Percentiles rank a stretch among this genome's conserved stretches.
Evolutionary conservation across 2,888 invertebrate species (phyloP).

Genomic region (Myopa tessellatipennis): DNA sequence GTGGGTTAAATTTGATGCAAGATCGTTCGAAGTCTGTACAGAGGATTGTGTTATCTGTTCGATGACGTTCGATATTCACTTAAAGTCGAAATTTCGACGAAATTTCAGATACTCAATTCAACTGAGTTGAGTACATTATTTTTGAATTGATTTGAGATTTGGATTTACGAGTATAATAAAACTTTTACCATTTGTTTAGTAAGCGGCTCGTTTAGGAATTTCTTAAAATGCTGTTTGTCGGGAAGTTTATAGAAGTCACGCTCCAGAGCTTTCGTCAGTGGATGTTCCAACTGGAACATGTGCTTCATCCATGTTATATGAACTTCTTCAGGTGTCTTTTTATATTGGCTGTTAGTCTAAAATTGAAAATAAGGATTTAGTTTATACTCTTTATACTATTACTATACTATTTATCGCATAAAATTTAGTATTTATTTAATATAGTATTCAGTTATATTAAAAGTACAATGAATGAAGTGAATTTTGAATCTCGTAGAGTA

Average conservation of each 20-base stretch:
- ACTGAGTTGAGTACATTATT: no score
- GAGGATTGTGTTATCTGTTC: no score
- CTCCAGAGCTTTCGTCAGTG: constrained; percentile 15
- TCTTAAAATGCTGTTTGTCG: neutral
- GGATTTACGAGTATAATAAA: neutral
- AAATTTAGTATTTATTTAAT: no score
- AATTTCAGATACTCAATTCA: no score
- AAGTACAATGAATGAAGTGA: neutral
- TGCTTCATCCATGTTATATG: constrained; percentile 41
- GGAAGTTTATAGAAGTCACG: constrained; percentile 27
- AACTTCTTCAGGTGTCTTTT: constrained; percentile 41
- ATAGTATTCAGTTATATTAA: neutral
- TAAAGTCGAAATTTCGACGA: no score
- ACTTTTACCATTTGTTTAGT: constrained; percentile 43
- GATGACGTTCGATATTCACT: no score
- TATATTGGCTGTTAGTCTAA: constrained; percentile 27
- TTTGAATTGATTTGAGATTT: no score
- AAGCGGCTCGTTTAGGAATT: constrained; percentile 12
- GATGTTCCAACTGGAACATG: constrained; percentile 46
- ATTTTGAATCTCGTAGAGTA: no score
- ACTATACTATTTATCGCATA: no score
- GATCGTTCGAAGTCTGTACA: no score
- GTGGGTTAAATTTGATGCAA: no score
- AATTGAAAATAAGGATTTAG: constrained; percentile 1
- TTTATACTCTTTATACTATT: neutral